phyloP scores from a whole-genome alignment of 2,113 vertebrate genomes.

The Hylia prasina region DNA sequence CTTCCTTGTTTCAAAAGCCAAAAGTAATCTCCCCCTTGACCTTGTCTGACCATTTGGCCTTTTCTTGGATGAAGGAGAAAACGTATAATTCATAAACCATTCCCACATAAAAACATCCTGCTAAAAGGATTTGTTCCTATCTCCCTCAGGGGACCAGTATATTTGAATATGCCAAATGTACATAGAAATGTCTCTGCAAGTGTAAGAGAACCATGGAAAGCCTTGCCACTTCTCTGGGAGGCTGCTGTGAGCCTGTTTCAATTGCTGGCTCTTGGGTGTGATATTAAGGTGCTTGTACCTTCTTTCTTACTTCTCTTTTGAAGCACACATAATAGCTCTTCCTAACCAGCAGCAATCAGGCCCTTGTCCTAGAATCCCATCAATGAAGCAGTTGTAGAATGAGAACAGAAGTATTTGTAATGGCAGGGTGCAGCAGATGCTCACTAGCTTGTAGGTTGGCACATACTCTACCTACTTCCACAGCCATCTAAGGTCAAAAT shows the following conservation, averaged over 20 bases:
- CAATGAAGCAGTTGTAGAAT: not conserved
- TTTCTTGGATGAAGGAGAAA: not conserved
- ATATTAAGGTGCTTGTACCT: not conserved
- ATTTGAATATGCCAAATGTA: not conserved
- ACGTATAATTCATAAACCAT: not conserved
- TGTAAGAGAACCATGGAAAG: fast-evolving
- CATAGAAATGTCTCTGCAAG: not conserved
- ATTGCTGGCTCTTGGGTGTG: fast-evolving
- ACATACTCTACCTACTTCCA: not conserved
- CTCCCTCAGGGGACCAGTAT: not conserved
- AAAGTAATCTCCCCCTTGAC: not conserved
- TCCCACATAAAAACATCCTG: not conserved
- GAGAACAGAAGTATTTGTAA: not conserved
- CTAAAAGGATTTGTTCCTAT: not conserved
- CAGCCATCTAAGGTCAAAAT: not conserved
- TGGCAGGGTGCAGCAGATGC: not conserved
- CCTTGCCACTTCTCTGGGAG: not conserved
- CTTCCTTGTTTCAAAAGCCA: not conserved
- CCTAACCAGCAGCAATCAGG: not conserved
- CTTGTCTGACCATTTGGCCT: not conserved
- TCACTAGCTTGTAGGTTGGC: not conserved
- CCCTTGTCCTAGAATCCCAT: not conserved
- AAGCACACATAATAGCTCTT: not conserved
- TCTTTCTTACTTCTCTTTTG: not conserved
- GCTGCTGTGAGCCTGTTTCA: not conserved